These are phyloP conservation scores for Argyresthia albistria DNA, from an alignment of 2,888 invertebrate species.

Conservation along the genomic window DNA sequence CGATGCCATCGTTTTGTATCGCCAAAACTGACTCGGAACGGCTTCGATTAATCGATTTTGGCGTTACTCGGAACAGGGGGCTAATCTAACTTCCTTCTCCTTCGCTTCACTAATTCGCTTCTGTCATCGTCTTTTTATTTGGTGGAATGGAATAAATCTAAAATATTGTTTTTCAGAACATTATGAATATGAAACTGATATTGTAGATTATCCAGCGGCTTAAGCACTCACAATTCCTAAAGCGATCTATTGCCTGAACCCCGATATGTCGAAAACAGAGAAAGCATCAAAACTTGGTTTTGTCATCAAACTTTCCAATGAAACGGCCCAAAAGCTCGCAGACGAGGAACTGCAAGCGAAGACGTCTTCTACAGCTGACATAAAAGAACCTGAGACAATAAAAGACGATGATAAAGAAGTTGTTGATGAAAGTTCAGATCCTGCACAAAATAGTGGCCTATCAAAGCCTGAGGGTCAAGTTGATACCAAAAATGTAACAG, in stretches of 20 bases:
- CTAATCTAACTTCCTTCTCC: too few species aligned
- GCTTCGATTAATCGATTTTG: too few species aligned
- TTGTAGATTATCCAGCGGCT: too few species aligned
- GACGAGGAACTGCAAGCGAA: slow-evolving; percentile 40
- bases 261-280: slow-evolving; percentile 12
- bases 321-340: slow-evolving; percentile 57
- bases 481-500: slow-evolving; percentile 23
- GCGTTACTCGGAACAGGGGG: too few species aligned
- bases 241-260: not conserved
- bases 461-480: not conserved
- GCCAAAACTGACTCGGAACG: too few species aligned
- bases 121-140: too few species aligned
- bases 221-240: not conserved
- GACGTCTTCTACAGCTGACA: not conserved
- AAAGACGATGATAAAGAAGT: not conserved
- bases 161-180: too few species aligned
- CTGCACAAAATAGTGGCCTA: not conserved
- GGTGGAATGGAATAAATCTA: too few species aligned
- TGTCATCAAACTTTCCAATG: slow-evolving; percentile 58
- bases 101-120: too few species aligned
- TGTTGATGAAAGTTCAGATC: not conserved
- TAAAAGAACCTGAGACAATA: not conserved
- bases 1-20: too few species aligned
- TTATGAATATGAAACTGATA: too few species aligned
- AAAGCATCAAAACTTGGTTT: slow-evolving; percentile 47